A percentile compares a stretch with the other conserved stretches of the same genome.
Conservation (phyloP, 1,140 invertebrate species). For the Heliconius nattereri region DNA sequence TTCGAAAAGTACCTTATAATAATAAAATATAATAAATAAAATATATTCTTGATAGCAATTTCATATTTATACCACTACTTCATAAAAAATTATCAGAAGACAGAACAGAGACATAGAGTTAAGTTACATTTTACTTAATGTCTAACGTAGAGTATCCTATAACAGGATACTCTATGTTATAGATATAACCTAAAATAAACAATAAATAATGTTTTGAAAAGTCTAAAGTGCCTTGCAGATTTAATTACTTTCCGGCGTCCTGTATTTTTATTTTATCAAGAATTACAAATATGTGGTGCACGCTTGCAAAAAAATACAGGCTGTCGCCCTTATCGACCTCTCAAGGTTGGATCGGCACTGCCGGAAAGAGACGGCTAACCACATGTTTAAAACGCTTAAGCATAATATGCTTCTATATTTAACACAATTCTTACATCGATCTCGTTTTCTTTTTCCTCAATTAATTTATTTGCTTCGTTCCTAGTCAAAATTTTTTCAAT, state of each 20-base stretch:
- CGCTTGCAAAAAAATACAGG: slow-evolving; percentile 43
- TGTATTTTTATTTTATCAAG: slow-evolving; percentile 4
- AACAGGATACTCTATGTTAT: no score
- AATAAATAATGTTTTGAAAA: background rate
- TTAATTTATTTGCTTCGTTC: slow-evolving; percentile 68
- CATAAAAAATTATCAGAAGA: no score
- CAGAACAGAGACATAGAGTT: no score
- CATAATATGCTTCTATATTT: slow-evolving; percentile 24
- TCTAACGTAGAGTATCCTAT: no score
- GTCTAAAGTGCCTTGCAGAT: background rate
- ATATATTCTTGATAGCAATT: no score
- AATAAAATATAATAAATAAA: no score
- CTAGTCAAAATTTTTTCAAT: slow-evolving; percentile 68
- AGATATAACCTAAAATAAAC: background rate
- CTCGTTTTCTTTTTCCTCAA: slow-evolving; percentile 70
- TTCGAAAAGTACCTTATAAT: no score
- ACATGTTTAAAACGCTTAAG: slow-evolving; percentile 37
- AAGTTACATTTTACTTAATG: no score
- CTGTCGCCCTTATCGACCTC: slow-evolving; percentile 45
- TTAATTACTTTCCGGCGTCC: background rate
- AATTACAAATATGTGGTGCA: slow-evolving; percentile 38
- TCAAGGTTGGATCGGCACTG: slow-evolving; percentile 48
- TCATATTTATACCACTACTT: no score
- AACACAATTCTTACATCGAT: slow-evolving; percentile 61
- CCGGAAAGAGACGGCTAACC: slow-evolving; percentile 37